phyloP scores from a whole-genome alignment of 1,140 invertebrate species.

The Camponotus vicinus region DNA sequence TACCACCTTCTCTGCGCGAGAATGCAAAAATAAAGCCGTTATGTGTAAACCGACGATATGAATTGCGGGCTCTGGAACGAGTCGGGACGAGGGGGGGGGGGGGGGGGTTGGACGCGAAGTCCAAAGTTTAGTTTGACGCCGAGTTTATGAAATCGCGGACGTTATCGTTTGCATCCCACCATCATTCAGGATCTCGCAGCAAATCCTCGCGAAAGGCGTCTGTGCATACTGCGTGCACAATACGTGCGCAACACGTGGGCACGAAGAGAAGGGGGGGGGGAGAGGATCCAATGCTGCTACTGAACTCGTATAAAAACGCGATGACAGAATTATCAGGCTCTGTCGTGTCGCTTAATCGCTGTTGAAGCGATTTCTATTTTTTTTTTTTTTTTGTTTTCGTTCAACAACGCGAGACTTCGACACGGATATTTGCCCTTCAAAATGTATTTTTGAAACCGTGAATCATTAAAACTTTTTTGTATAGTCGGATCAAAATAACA shows the following conservation, averaged over 20 bases:
- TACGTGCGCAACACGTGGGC: constrained; percentile 57
- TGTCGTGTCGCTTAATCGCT: not conserved
- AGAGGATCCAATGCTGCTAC: not conserved
- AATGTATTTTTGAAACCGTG: not conserved
- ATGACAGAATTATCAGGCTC: constrained; percentile 17
- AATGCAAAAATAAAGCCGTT: constrained; percentile 36
- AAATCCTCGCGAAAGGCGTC: constrained; percentile 31
- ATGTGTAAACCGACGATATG: constrained; percentile 9
- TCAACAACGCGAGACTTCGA: not conserved
- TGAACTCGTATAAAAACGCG: constrained; percentile 19
- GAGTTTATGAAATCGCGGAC: constrained; percentile 31
- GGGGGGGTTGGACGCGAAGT: not conserved
- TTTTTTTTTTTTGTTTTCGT: not conserved
- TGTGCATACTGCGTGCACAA: constrained; percentile 48
- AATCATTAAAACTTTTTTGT: not conserved
- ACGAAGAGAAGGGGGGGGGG: not conserved
- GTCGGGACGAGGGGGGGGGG: too few relatives aligned
- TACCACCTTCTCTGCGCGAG: not conserved
- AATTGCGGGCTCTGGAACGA: not conserved
- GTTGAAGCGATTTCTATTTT: constrained; percentile 3
- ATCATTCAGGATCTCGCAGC: constrained; percentile 19
- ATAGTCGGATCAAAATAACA: too few relatives aligned
- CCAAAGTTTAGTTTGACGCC: constrained; percentile 24
- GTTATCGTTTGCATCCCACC: constrained; percentile 33
- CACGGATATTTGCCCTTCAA: not conserved